Evolutionary conservation across 2,113 vertebrate genomes (phyloP), one percentile per base, ranked within the genome.

Genomic region (Ctenodactylus gundi): DNA sequence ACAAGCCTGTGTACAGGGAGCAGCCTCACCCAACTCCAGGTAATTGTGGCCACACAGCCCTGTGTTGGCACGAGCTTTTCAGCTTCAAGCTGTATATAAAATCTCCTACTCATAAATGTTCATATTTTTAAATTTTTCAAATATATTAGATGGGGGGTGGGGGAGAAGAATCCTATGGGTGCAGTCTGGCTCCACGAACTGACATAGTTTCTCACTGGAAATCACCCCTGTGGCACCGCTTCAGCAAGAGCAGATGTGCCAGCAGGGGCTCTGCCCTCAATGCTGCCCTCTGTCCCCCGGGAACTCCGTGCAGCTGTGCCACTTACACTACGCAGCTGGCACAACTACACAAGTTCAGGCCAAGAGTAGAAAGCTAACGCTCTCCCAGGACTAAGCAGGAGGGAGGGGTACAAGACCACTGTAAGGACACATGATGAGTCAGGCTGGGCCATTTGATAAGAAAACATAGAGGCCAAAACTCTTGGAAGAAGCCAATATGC

Each of bases 31-130:
- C 44, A 67, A 21, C 34, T 36, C 41, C 36, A 78, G 60, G 31
- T 39, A 36, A 44, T 14, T 81, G n/a, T 27, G 15, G 62, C 29
- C 81, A 29, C 0, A 0, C 25, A 44, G 9, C 41, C 15, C 20
- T 11, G 2, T 23, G 62, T 46, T 15, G 23, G 27, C 62, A 14
- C 36, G 10, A 57, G 29, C 6, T 39, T 58, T 51, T 6, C 36
- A 60, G 27, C 75, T 73, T 80, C 86, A 58, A 86, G 49, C 34
- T 49, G 53, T 46, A 84, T 20, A 11, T 73, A 34, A 60, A 90
- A 92, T 78, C 39, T 73, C 27, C 41, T 80, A 77, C 31, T 72
- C 70, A 51, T 87, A 64, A 81, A 31, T 36, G 23, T 68, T 39
- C 29, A 3, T 9, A 46, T 27, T 90, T 75, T 18, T 25, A 34